phyloP scores from a whole-genome alignment of 2,888 invertebrate genomes.

The Plebejus melissa region DNA sequence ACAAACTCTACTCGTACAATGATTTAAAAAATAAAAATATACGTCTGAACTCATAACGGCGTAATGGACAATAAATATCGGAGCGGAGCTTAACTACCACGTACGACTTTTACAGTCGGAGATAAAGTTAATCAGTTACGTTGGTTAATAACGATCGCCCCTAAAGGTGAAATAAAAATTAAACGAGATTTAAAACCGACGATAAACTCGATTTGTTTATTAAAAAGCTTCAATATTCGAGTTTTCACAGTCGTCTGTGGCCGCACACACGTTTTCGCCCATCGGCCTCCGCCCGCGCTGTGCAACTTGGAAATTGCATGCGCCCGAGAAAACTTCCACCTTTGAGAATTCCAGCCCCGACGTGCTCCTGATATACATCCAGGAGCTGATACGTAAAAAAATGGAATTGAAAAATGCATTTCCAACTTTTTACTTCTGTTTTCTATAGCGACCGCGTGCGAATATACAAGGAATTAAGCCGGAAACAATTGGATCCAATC shows the following conservation, averaged over 20 bases:
- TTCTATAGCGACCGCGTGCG: conserved; percentile 12
- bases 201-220: conserved; percentile 15
- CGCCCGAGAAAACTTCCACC: conserved; percentile 66
- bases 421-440: conserved; percentile 38
- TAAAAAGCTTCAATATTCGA: conserved; percentile 12
- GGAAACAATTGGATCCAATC: conserved; percentile 22
- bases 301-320: conserved; percentile 68
- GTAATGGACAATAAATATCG: conserved; percentile 24
- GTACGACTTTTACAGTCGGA: conserved; percentile 18
- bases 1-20: conserved; percentile 6
- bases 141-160: conserved; percentile 32
- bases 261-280: conserved; percentile 40
- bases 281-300: conserved; percentile 51
- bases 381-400: conserved; percentile 58
- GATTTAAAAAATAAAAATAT: conserved; percentile 9
- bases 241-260: conserved; percentile 38
- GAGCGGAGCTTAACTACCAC: conserved; percentile 11
- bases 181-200: conserved; percentile 13
- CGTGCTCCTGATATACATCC: conserved; percentile 60
- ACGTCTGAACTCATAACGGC: conserved; percentile 14
- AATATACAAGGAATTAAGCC: conserved; percentile 13
- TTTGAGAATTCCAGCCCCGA: conserved; percentile 65
- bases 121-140: conserved; percentile 27
- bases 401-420: conserved; percentile 59
- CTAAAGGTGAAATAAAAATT: conserved; percentile 21